Evolutionary conservation across 2,888 invertebrate species (phyloP).

Genomic region (Augochlorella aurata): DNA sequence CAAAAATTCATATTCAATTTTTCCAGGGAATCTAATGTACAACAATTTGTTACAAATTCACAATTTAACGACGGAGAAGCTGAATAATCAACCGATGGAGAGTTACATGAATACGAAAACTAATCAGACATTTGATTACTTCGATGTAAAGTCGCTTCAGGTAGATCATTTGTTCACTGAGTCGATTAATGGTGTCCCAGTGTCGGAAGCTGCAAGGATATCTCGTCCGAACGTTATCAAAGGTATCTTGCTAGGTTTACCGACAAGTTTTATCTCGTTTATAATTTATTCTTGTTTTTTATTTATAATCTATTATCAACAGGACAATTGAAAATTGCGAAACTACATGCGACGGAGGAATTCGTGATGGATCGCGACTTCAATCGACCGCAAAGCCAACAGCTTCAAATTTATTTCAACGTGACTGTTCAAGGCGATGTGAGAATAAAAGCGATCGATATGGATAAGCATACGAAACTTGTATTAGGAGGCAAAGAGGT

Average conservation of each 20-base stretch:
- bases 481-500: constrained; percentile 45
- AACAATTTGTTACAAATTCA: constrained; percentile 32
- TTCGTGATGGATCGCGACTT: constrained; percentile 56
- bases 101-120: constrained; percentile 68
- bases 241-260: constrained; percentile 58
- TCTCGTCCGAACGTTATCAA: constrained; percentile 71
- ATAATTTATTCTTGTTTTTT: background rate
- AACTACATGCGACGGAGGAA: constrained; percentile 68
- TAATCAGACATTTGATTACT: constrained; percentile 67
- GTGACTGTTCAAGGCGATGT: constrained; percentile 71
- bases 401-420: constrained; percentile 70
- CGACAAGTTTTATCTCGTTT: no score
- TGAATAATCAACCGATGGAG: constrained; percentile 65
- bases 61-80: constrained; percentile 52
- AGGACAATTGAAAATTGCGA: constrained; percentile 69
- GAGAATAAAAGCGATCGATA: constrained; percentile 55
- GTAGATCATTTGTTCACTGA: constrained; percentile 65
- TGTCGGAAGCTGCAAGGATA: constrained; percentile 71
- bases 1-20: background rate
- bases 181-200: constrained; percentile 68
- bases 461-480: constrained; percentile 44
- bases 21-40: constrained; percentile 68
- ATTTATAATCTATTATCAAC: background rate
- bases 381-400: constrained; percentile 35
- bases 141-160: constrained; percentile 59